Percentiles rank a stretch among this genome's conserved stretches.
Conservation (phyloP, 1,140 invertebrate species). For the Bradynema listronoti region DNA sequence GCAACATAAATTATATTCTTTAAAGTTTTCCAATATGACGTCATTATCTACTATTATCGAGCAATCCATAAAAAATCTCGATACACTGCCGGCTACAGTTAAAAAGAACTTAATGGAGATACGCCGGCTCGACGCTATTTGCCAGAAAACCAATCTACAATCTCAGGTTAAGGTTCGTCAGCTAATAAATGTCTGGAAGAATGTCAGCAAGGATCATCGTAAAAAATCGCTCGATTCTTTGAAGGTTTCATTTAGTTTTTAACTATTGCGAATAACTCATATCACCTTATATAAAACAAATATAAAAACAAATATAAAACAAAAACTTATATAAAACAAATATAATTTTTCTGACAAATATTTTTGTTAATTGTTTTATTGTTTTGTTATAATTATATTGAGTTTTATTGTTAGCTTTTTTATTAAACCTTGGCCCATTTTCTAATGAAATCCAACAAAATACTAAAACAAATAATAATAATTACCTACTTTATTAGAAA, state of each 20-base stretch:
- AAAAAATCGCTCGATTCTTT: constrained; percentile 1
- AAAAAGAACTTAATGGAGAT: constrained; percentile 7
- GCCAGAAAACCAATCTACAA: not conserved
- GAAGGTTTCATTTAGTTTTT: not conserved
- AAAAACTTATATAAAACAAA: not conserved
- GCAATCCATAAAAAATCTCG: constrained; percentile 6
- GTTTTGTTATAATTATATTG: not conserved
- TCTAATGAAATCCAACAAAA: not conserved
- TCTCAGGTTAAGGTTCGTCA: constrained; percentile 8
- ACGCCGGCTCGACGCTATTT: not conserved
- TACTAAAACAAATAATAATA: not conserved
- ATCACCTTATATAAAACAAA: not conserved
- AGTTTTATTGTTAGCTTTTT: not conserved
- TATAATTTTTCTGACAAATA: not conserved
- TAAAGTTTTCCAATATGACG: constrained; percentile 1
- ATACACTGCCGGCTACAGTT: not conserved
- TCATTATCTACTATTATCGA: not conserved
- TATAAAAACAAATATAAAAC: not conserved
- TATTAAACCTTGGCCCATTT: not conserved
- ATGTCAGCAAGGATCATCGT: not conserved
- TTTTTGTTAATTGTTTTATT: not conserved
- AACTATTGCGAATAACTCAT: no score
- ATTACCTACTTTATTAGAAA: not conserved
- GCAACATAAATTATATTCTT: no score
- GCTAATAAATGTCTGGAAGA: constrained; percentile 8